Evolutionary conservation across 2,797 vertebrate genomes (phyloP).

Genomic region (Ficedula albicollis): DNA sequence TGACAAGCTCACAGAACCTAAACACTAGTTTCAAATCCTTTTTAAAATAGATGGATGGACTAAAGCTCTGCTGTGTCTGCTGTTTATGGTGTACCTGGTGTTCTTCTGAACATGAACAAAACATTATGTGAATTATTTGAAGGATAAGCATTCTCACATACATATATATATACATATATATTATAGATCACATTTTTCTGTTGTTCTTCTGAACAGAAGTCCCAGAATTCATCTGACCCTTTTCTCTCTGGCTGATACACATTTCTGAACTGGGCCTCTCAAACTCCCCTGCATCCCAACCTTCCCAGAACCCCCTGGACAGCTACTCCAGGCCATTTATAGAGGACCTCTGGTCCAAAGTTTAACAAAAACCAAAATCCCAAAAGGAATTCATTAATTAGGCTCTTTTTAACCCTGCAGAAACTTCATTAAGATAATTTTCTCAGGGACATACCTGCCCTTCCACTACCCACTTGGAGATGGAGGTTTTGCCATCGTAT

Average conservation of each 20-base stretch:
- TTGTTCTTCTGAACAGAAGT: background rate
- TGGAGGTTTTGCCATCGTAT: conserved; percentile 89
- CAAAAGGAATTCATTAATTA: background rate
- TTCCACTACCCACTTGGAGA: conserved; percentile 91
- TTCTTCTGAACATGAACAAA: background rate
- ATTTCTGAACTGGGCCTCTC: background rate
- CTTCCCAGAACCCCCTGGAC: background rate
- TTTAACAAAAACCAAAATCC: background rate
- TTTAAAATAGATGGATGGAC: background rate
- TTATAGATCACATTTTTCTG: background rate
- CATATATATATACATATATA: background rate
- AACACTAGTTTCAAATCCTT: background rate
- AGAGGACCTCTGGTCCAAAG: background rate
- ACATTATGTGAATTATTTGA: background rate
- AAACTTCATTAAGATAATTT: background rate
- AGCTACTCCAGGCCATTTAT: background rate
- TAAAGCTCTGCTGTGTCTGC: background rate
- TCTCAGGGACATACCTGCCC: conserved; percentile 82
- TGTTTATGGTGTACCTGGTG: background rate
- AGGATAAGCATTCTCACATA: background rate
- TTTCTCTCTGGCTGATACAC: background rate
- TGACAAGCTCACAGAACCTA: background rate
- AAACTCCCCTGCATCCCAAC: background rate
- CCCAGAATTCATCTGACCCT: background rate
- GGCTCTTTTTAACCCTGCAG: background rate